phyloP scores from a whole-genome alignment of 2,888 invertebrate species.

The Pyrrhia umbra region DNA sequence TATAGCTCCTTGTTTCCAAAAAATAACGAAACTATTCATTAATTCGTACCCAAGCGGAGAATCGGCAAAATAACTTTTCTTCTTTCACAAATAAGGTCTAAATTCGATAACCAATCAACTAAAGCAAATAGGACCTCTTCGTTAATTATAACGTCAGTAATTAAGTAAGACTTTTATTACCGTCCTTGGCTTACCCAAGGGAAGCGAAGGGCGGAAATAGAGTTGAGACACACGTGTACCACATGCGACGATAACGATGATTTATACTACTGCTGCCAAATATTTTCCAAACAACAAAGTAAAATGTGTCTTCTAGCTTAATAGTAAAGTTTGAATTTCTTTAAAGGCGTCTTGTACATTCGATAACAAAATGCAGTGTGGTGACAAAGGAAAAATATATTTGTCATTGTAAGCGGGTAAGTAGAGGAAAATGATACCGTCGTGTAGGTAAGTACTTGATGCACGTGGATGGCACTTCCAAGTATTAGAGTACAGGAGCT shows the following conservation, averaged over 20 bases:
- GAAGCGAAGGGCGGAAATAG: slow-evolving; percentile 86
- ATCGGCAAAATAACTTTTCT: slow-evolving; percentile 30
- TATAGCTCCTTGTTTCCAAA: slow-evolving; percentile 43
- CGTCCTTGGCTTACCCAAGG: slow-evolving; percentile 81
- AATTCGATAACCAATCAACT: slow-evolving; percentile 53
- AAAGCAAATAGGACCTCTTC: slow-evolving; percentile 68
- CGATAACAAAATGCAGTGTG: slow-evolving; percentile 66
- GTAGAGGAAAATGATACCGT: slow-evolving; percentile 79
- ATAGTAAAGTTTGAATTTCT: slow-evolving; percentile 53
- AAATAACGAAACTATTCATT: slow-evolving; percentile 46
- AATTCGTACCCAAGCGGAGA: slow-evolving; percentile 6
- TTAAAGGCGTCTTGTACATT: slow-evolving; percentile 40
- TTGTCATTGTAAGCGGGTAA: slow-evolving; percentile 73
- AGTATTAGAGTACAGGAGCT: slow-evolving; percentile 69
- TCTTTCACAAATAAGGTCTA: slow-evolving; percentile 38
- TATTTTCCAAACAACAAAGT: slow-evolving; percentile 46
- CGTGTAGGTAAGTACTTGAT: slow-evolving; percentile 59
- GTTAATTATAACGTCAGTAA: slow-evolving; percentile 77
- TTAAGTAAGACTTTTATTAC: slow-evolving; percentile 82
- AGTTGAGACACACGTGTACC: slow-evolving; percentile 81
- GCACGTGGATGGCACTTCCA: slow-evolving; percentile 81
- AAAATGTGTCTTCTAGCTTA: slow-evolving; percentile 45
- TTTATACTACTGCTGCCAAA: slow-evolving; percentile 62
- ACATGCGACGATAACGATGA: slow-evolving; percentile 82
- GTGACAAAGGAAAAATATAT: slow-evolving; percentile 73